Evolutionary conservation across 2,888 invertebrate genomes (phyloP).

Genomic region (Melanostoma mellinum): DNA sequence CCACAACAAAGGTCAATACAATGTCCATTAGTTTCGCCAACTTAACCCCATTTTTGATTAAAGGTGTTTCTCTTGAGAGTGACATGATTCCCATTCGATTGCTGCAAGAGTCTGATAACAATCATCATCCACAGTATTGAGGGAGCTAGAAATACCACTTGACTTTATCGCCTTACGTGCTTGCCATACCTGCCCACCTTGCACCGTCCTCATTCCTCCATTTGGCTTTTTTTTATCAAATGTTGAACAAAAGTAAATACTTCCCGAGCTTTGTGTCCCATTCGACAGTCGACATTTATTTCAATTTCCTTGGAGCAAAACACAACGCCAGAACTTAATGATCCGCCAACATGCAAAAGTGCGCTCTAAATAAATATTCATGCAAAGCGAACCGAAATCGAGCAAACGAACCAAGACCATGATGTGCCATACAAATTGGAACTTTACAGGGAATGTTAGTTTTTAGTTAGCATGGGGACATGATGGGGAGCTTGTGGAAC

Average conservation of each 20-base stretch:
- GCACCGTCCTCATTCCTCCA: slow-evolving; percentile 1
- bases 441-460: slow-evolving; percentile 11
- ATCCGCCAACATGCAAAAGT: slow-evolving; percentile 79
- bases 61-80: slow-evolving; percentile 62
- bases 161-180: slow-evolving; percentile 58
- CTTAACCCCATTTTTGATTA: slow-evolving; percentile 62
- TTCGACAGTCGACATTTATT: slow-evolving; percentile 76
- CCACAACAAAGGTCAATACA: slow-evolving; percentile 59
- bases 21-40: slow-evolving; percentile 63
- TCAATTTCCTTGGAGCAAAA: slow-evolving; percentile 77
- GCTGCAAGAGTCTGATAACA: slow-evolving; percentile 51
- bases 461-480: background rate
- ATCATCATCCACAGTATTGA: slow-evolving; percentile 10
- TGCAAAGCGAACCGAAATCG: slow-evolving; percentile 1
- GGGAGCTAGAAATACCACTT: slow-evolving; percentile 19
- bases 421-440: slow-evolving; percentile 12
- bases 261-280: slow-evolving; percentile 74
- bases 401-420: slow-evolving; percentile 4
- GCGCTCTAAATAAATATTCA: slow-evolving; percentile 72
- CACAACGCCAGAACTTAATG: slow-evolving; percentile 77
- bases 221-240: slow-evolving; percentile 1
- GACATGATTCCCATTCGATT: slow-evolving; percentile 67
- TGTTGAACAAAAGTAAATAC: slow-evolving; percentile 77
- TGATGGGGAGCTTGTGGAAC: background rate
- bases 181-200: slow-evolving; percentile 16